phyloP scores from a whole-genome alignment of 1,140 invertebrate species.

The Ceratoteleas bidentatus region DNA sequence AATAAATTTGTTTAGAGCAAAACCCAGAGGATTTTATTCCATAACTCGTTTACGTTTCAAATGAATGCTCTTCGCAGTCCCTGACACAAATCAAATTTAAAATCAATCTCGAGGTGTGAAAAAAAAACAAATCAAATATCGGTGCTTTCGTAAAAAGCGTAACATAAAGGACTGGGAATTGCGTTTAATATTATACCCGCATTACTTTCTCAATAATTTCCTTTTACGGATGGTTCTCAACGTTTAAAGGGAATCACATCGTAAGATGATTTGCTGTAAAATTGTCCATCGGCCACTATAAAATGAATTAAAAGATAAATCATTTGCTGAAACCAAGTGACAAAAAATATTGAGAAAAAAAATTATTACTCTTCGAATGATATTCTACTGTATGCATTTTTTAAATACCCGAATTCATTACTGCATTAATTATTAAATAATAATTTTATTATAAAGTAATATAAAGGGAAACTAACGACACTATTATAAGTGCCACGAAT shows the following conservation, averaged over 20 bases:
- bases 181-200: not conserved
- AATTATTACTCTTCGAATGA: too few relatives aligned
- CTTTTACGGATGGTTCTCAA: not conserved
- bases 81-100: not conserved
- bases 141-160: not conserved
- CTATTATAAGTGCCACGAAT: too few relatives aligned
- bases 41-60: conserved; percentile 1
- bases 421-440: too few relatives aligned
- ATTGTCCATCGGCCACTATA: not conserved
- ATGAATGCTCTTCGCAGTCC: not conserved
- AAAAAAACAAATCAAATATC: not conserved
- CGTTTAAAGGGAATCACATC: not conserved
- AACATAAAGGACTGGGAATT: not conserved
- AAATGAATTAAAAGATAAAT: too few relatives aligned
- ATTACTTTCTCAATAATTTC: not conserved
- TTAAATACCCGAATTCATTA: too few relatives aligned
- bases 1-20: not conserved
- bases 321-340: too few relatives aligned
- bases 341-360: too few relatives aligned
- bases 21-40: not conserved
- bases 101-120: not conserved
- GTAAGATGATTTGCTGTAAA: not conserved
- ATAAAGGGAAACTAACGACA: too few relatives aligned
- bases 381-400: too few relatives aligned
- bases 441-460: too few relatives aligned